Base-by-base conservation (phyloP, 2,888 invertebrate species). In the Lithodes maja region DNA sequence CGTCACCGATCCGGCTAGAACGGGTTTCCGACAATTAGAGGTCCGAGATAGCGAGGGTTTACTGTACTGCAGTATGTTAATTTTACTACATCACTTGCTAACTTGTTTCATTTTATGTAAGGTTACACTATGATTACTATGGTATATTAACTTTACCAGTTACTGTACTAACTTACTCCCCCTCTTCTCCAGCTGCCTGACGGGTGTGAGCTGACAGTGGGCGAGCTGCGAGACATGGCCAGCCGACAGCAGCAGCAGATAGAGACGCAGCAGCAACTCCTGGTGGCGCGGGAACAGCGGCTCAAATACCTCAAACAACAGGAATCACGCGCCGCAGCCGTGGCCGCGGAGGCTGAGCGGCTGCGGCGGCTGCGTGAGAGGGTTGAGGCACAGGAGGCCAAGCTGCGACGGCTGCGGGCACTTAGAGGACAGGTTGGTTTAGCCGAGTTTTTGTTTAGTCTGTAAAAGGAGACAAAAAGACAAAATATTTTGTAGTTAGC, bases 221-320 rank as follows among this genome's bases (percentile, higher is more conserved):
- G 97, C 94, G 98, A 99, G 96, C 96, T 99, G 95, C 98, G 98
- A 95, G 98, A 98, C 94, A 98, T 99, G 98, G 99, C 99, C 94
- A 96, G 97, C 94, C 96, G 98, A 93, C 99, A 99, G 95, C 98
- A 99, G 95, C 97, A 98, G 95, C 98, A 99, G 96, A 98, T 99
- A 94, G 98, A 98, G 95, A 96, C 97, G 93, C 99, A 99, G 95
- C 97, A 98, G 94, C 96, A 96, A 95, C 95, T 97, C 95, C 95
- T 98, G 93, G 97, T 97, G 93, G 98, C 98, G 93, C 97, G 97
- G 95, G 98, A 98, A 95, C 98, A 98, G 95, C 95, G 98, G 93
- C 95, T 98, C 94, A 96, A 98, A 94, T 98, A 97, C 95, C 96
- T 99, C 93, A 98, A 98, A 94, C 98, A 98, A 94, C 92, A 92